Evolutionary conservation across 2,888 invertebrate genomes (phyloP).

Genomic region (Drosophila ustulata): DNA sequence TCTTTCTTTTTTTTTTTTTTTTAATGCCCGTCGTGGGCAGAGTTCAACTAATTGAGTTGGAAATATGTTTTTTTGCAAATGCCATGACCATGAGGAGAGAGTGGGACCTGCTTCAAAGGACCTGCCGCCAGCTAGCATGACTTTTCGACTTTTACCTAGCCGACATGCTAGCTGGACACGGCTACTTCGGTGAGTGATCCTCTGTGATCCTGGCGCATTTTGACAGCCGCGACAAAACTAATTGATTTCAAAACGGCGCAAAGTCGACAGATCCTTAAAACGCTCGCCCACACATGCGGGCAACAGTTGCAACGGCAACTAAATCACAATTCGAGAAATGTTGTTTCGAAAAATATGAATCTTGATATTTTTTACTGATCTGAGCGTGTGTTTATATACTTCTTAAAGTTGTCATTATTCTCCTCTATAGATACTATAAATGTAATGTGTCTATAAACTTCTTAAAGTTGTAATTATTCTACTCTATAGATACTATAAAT

Average conservation of each 20-base stretch:
- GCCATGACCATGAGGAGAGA: slow-evolving; percentile 44
- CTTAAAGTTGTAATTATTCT: no score
- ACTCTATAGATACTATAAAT: no score
- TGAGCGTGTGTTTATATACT: no score
- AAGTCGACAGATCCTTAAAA: slow-evolving; percentile 69
- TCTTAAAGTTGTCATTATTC: no score
- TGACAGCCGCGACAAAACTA: slow-evolving; percentile 85
- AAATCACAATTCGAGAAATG: neutral
- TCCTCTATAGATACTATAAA: no score
- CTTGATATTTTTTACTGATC: neutral
- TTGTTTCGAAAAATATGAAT: neutral
- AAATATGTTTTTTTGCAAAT: slow-evolving; percentile 69
- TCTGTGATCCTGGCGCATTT: slow-evolving; percentile 70
- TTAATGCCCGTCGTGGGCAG: slow-evolving; percentile 55
- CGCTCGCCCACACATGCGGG: slow-evolving; percentile 58
- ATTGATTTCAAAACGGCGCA: slow-evolving; percentile 84
- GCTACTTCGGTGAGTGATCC: slow-evolving; percentile 18
- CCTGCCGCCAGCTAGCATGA: slow-evolving; percentile 44
- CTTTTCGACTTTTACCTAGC: slow-evolving; percentile 56
- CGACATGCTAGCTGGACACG: neutral
- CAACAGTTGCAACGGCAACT: neutral
- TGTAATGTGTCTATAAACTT: no score
- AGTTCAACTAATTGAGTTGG: slow-evolving; percentile 80
- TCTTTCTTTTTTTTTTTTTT: slow-evolving; percentile 28
- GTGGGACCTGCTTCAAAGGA: slow-evolving; percentile 47